Base-by-base conservation (phyloP, 1,140 invertebrate genomes). In the Cryptotermes secundus region DNA sequence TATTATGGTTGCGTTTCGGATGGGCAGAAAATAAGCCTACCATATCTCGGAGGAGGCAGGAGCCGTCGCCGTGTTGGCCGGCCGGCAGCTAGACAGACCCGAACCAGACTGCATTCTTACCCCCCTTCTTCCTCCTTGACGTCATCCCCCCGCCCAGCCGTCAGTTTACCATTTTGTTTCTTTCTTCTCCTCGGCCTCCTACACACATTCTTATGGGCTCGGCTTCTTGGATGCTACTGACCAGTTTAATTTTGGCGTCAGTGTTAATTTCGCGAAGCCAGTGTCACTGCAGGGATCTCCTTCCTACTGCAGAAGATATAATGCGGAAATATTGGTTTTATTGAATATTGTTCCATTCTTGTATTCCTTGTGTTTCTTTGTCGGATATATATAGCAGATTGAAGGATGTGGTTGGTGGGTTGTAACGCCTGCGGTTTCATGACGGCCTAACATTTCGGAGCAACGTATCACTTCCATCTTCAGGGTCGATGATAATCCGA, bases 181-280 rank as follows among this genome's bases (percentile, higher is more conserved):
- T 16, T 26, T 31, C 59, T 72, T 72, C 26, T 72, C 31, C 59
- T 14, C 59, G 26, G 59, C 59, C 59, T 72, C 59, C 59, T 72
- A 72, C 59, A 72, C 59, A 72, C 59, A 72, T 72, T 72, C 59
- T 16, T 72, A 72, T 31, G n/a, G 59, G 59, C 59, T 72, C n/a
- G 59, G 59, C 59, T 72, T 31, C 0, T 72, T 31, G n/a, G 59
- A 72, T 72, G 59, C 59, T 72, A 31, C 59, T 72, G 59, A 72
- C 59, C 59, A 72, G 59, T 72, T 72, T 72, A 72, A 72, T 72
- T 72, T 72, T 72, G 59, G 59, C 59, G 59, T 72, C n/a, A 31
- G 26, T 72, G 59, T 72, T 72, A 72, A 72, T 72, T 72, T 72
- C 59, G 59, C 59, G 59, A 72, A 72, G n/a, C 59, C 59, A 72